Evolutionary conservation across 2,888 invertebrate species (phyloP), one percentile per base, ranked within the genome.

Genomic region (Alentia gelatinosa): DNA sequence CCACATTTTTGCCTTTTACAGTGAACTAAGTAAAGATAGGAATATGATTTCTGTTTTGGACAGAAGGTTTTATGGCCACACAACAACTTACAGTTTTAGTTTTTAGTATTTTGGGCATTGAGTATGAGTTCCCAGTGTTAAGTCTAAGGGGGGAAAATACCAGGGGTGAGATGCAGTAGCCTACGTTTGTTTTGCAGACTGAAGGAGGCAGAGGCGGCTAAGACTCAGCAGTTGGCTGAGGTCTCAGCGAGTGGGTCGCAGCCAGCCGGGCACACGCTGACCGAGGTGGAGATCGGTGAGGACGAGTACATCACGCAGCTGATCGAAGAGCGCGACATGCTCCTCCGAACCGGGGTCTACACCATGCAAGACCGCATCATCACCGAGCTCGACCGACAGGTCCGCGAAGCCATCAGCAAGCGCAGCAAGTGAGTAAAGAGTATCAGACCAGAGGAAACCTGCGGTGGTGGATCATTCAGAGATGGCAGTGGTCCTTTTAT

Each of bases 311-410:
- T 96, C 37, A 94, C 95, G 4, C 92, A 96, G 35, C 94, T 96
- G 63, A 95, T 96, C 19, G 95, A 96, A 91, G 96, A 96, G 91
- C 93, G 96, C 23, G 96, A 96, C 92, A 95, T 95, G 0, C 92
- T 96, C n/a, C 93, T 96, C 42, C 92, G 95, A 86, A 96, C 96
- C 26, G 96, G 96, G n/a, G 95, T 96, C 19, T 96, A 96, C 93
- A 94, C 95, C 35, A 95, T 94, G 42, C 95, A 95, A 68, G 96
- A 96, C 93, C 94, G 94, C 89, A 96, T 96, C 88, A 96, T 96
- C 56, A 94, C 95, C 4, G 96, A 96, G 91, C 94, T 96, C n/a
- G 96, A 96, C 91, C 92, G 95, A 91, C 96, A 96, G 91, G 96
- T 96, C 42, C 92, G 95, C 40, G 96, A 96, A 68, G 94, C 95